phyloP scores from a whole-genome alignment of 2,113 vertebrate genomes.

The Sander lucioperca region DNA sequence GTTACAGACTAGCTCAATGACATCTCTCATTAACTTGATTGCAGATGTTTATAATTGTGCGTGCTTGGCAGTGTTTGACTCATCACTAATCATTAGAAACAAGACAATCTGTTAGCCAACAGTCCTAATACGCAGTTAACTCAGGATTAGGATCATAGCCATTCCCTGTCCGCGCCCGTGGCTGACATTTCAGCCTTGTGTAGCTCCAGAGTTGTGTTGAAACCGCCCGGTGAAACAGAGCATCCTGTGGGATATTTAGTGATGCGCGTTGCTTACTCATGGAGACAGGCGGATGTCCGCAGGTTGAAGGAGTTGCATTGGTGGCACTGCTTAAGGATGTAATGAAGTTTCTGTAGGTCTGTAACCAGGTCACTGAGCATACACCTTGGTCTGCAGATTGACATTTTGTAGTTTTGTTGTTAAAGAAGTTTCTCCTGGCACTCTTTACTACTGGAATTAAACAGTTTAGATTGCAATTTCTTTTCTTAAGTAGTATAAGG shows the following conservation, averaged over 20 bases:
- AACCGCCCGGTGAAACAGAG: slow-evolving; percentile 42
- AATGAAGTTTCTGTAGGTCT: slow-evolving; percentile 68
- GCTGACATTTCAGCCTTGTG: slow-evolving; percentile 71
- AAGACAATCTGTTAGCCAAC: slow-evolving; percentile 18
- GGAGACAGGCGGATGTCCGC: slow-evolving; percentile 60
- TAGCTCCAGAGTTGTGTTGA: slow-evolving; percentile 33
- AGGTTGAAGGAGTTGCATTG: slow-evolving; percentile 55
- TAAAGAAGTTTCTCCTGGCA: slow-evolving; percentile 16
- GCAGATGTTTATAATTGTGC: slow-evolving; percentile 57
- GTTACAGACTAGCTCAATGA: slow-evolving; percentile 32
- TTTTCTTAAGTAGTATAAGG: background rate
- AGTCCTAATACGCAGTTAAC: slow-evolving; percentile 41
- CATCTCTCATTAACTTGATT: slow-evolving; percentile 64
- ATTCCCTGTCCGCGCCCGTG: slow-evolving; percentile 30
- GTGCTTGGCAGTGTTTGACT: slow-evolving; percentile 50
- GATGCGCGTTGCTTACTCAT: slow-evolving; percentile 56
- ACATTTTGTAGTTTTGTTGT: slow-evolving; percentile 62
- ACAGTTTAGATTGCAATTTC: background rate
- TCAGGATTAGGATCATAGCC: slow-evolving; percentile 55
- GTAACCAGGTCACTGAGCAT: slow-evolving; percentile 79
- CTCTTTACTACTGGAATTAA: background rate
- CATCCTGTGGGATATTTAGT: slow-evolving; percentile 66
- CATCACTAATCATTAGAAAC: slow-evolving; percentile 58
- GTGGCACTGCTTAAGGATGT: slow-evolving; percentile 61
- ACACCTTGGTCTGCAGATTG: slow-evolving; percentile 64